Evolutionary conservation across 2,888 invertebrate genomes (phyloP), one percentile per base, ranked within the genome.

Genomic region (Sussaba pulchella): DNA sequence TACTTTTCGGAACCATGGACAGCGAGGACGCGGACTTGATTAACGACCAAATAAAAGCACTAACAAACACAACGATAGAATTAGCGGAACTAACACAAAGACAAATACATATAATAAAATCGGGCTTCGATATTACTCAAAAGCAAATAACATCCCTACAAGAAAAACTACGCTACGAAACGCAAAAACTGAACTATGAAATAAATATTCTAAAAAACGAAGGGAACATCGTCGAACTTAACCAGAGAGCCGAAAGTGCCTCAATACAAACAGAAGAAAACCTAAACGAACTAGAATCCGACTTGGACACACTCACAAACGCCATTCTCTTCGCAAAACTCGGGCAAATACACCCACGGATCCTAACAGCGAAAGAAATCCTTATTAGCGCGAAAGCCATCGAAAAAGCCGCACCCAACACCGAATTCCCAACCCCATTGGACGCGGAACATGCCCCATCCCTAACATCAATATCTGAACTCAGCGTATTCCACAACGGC

Each of bases 1-100:
- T 63, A 12, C 63, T 63, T 21, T 63, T 63, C 14, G 63, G 45
- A 21, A 63, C 63, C n/a, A 45, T 63, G 43, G 45, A 63, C 24
- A 45, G n/a, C 26, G 63, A 63, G 6, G 64, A 64, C 31, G 26
- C 64, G 14, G 17, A 64, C 8, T 26, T 43, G 45, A 64, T 64
- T 14, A 26, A n/a, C 1, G 14, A 8, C 26, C 64, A 64, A 31
- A 64, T 64, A 1, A 31, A 64, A 17, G 47, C 31, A 19, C 5
- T 47, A 64, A 47, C 17, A 17, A 47, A 64, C 47, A 47, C 8
- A 3, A 63, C n/a, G 12, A 0, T 41, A 1, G 63, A 63, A 63
- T 31, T 57, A 31, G 31, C 57, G 1, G 57, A 31, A 57, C 26
- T 57, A 2, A 8, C 31, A 12, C 31, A 31, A 31, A 57, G 14